Percentiles rank a stretch among this genome's conserved stretches.
Conservation (phyloP, 2,113 vertebrate genomes). For the Callaeas wilsoni region DNA sequence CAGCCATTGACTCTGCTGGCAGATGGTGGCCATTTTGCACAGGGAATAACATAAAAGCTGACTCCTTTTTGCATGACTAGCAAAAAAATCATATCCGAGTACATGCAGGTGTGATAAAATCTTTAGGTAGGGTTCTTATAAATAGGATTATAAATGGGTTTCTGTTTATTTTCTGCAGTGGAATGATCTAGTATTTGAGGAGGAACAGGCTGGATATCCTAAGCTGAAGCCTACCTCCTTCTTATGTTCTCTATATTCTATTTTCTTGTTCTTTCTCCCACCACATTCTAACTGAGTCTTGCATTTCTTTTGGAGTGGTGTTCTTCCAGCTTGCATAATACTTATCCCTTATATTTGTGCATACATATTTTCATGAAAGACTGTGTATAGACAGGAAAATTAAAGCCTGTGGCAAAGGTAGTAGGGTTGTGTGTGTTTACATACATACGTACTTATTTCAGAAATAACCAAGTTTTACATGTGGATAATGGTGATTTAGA, state of each 20-base stretch:
- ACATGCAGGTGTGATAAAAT: not conserved
- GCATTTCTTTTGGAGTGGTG: not conserved
- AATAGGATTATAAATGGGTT: not conserved
- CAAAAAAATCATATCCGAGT: not conserved
- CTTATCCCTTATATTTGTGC: not conserved
- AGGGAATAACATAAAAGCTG: not conserved
- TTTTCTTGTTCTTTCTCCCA: not conserved
- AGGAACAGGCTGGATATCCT: not conserved
- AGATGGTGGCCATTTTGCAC: not conserved
- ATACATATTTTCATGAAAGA: not conserved
- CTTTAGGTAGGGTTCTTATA: not conserved
- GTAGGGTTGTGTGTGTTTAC: not conserved
- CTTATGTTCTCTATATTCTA: not conserved
- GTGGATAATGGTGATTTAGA: not conserved
- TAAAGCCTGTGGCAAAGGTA: not conserved
- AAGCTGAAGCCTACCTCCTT: not conserved
- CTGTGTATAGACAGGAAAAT: not conserved
- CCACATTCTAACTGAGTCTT: not conserved
- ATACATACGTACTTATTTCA: not conserved
- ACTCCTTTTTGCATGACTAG: not conserved
- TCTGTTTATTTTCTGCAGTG: not conserved
- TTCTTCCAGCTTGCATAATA: not conserved
- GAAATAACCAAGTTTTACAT: not conserved
- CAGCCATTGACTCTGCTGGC: not conserved
- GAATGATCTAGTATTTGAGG: not conserved